These are phyloP conservation scores for Sebastes jordani DNA, from an alignment of 2,797 vertebrate genomes.

Conservation along the genomic window DNA sequence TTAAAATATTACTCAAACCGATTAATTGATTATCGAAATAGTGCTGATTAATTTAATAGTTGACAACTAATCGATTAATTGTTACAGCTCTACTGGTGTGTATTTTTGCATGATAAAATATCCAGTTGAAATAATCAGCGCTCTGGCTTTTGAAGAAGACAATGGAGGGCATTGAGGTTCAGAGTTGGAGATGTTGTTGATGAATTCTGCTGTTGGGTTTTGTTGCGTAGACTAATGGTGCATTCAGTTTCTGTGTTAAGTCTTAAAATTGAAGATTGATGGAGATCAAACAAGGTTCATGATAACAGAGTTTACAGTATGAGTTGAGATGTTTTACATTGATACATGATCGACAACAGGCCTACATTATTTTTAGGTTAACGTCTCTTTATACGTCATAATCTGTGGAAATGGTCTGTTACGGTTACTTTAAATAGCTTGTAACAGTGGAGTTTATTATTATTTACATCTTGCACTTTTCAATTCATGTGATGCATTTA, in stretches of 20 bases:
- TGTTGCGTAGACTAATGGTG: background rate
- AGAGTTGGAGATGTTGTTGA: background rate
- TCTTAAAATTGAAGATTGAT: background rate
- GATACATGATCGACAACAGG: background rate
- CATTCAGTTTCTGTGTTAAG: background rate
- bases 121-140: background rate
- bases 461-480: background rate
- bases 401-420: background rate
- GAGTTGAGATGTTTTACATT: background rate
- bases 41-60: no score
- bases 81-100: no score
- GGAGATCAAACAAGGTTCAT: background rate
- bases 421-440: background rate
- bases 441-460: background rate
- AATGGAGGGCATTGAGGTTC: background rate
- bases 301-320: background rate
- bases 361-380: background rate
- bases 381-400: background rate
- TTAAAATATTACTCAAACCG: rapidly evolving
- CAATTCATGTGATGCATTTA: background rate
- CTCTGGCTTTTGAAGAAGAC: background rate
- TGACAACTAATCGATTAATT: no score
- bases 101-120: background rate
- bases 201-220: background rate
- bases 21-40: no score